A percentile compares a stretch with the other conserved stretches of the same genome.
Conservation (phyloP, 2,113 vertebrate species). For the Protobothrops flavoviridis region DNA sequence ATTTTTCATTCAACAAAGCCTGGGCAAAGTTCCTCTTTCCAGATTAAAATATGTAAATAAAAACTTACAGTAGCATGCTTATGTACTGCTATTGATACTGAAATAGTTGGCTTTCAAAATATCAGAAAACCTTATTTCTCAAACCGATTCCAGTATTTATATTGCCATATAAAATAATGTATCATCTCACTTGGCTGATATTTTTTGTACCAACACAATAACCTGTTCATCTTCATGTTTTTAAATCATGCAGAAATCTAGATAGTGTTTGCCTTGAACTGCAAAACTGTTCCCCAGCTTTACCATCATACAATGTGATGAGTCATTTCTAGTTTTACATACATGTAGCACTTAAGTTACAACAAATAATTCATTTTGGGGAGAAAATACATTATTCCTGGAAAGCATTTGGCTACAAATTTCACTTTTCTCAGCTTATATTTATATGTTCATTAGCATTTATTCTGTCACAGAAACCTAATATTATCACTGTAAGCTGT, state of each 20-base stretch:
- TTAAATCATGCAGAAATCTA: neutral
- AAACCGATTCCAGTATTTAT: neutral
- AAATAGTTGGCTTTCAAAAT: neutral
- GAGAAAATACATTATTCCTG: neutral
- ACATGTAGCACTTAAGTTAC: neutral
- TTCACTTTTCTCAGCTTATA: neutral
- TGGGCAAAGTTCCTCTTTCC: neutral
- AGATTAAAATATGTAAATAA: neutral
- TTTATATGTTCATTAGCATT: neutral
- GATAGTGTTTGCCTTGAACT: neutral
- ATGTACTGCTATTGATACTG: neutral
- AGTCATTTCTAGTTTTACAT: slow-evolving; percentile 13
- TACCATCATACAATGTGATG: neutral
- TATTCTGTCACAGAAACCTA: neutral
- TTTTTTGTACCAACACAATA: neutral
- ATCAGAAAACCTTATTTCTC: neutral
- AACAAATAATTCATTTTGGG: neutral
- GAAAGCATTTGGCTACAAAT: neutral
- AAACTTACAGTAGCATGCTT: neutral
- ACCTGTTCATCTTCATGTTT: neutral
- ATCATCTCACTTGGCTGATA: neutral
- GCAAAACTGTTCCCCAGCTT: neutral
- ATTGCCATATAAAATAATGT: neutral
- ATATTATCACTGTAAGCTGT: neutral
- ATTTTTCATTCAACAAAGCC: neutral